Conservation (phyloP, 1,140 invertebrate species). For the Drosophila prosaltans region DNA sequence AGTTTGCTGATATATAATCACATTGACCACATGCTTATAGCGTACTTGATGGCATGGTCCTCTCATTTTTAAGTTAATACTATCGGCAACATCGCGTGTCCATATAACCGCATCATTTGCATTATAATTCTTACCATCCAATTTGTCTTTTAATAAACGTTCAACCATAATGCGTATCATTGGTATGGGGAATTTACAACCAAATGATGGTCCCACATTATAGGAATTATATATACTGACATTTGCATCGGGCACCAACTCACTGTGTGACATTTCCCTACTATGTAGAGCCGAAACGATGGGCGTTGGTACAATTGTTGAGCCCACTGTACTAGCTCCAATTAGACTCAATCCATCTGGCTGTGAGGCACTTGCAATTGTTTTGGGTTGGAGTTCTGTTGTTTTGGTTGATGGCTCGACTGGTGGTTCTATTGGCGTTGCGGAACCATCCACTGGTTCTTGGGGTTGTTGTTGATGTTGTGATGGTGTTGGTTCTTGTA, state of each 20-base stretch:
- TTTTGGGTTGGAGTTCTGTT: not conserved
- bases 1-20: slow-evolving; percentile 59
- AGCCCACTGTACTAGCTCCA: not conserved
- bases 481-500: not conserved
- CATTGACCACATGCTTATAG: slow-evolving; percentile 61
- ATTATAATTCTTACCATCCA: slow-evolving; percentile 43
- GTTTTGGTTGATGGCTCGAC: too few relatives aligned
- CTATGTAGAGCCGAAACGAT: not conserved
- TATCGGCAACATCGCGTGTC: slow-evolving; percentile 57
- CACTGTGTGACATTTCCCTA: not conserved
- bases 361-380: not conserved
- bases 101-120: slow-evolving; percentile 49
- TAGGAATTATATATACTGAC: slow-evolving; percentile 60
- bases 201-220: slow-evolving; percentile 60
- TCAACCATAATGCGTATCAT: slow-evolving; percentile 40
- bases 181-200: slow-evolving; percentile 52
- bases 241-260: slow-evolving; percentile 37
- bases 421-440: not conserved
- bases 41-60: slow-evolving; percentile 30
- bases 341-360: not conserved
- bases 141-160: slow-evolving; percentile 14
- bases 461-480: too few relatives aligned
- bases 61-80: slow-evolving; percentile 40
- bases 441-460: not conserved
- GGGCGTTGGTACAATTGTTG: not conserved